Conservation (phyloP, 2,888 invertebrate genomes). For the Thera obeliscata region DNA sequence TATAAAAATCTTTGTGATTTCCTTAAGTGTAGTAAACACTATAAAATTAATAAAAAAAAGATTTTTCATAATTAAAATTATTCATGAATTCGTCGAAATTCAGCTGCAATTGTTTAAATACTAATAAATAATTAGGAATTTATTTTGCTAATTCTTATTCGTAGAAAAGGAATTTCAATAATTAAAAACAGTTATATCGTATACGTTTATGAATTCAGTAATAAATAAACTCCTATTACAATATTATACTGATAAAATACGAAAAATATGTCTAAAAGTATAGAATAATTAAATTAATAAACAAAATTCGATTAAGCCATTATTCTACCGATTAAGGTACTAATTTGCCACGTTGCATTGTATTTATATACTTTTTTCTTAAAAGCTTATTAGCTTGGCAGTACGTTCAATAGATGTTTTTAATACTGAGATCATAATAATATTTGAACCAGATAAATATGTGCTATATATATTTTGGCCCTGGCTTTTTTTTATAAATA, state of each 20-base stretch:
- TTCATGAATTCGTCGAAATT: no score
- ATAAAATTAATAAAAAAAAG: no score
- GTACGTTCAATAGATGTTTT: neutral
- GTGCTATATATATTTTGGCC: constrained; percentile 2
- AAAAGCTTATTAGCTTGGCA: neutral
- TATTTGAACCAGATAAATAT: neutral
- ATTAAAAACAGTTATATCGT: constrained; percentile 33
- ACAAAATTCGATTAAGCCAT: neutral
- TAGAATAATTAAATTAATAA: constrained; percentile 1
- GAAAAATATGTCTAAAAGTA: constrained; percentile 18
- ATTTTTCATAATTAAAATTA: no score
- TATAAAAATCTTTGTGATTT: no score
- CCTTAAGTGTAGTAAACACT: no score
- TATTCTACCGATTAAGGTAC: neutral
- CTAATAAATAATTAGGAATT: no score
- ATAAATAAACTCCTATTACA: constrained; percentile 33
- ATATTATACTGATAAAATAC: constrained; percentile 14
- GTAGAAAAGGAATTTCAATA: constrained; percentile 12
- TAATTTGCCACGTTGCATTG: neutral
- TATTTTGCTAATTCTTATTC: neutral
- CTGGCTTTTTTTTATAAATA: constrained; percentile 1
- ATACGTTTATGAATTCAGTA: constrained; percentile 41
- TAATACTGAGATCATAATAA: neutral
- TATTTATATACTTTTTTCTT: neutral
- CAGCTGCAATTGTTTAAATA: no score